These are phyloP conservation scores for Ameiurus melas DNA, from an alignment of 2,113 vertebrate species.

Conservation along the genomic window DNA sequence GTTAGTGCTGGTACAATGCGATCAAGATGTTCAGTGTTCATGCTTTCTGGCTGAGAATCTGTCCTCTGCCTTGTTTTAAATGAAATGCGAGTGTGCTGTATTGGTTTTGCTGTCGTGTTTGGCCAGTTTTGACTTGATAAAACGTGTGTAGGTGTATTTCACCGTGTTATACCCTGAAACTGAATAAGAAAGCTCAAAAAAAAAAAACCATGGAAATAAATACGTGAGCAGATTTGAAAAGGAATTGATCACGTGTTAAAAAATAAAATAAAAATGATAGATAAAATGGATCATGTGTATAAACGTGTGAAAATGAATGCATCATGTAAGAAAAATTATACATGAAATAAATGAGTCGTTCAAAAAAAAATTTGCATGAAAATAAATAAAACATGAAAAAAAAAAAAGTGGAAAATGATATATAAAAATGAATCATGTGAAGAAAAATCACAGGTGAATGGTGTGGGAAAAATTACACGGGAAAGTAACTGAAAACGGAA, in stretches of 20 bases:
- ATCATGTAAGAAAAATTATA: neutral
- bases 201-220: neutral
- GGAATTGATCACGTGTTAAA: neutral
- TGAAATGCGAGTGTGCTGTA: neutral
- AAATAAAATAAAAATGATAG: neutral
- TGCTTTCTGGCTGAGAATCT: neutral
- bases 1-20: slow-evolving; percentile 1
- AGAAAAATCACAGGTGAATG: too few relatives aligned
- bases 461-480: neutral
- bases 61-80: neutral
- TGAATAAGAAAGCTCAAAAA: neutral
- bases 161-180: neutral
- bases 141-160: neutral
- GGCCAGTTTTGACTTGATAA: neutral
- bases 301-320: neutral
- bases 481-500: too few relatives aligned
- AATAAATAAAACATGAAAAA: neutral
- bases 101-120: neutral
- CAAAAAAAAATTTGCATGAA: neutral
- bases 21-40: slow-evolving; percentile 32
- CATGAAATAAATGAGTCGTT: neutral
- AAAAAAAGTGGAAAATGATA: too few relatives aligned
- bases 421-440: too few relatives aligned
- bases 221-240: neutral
- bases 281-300: neutral